phyloP scores from a whole-genome alignment of 2,113 vertebrate species.

The Micromys minutus region DNA sequence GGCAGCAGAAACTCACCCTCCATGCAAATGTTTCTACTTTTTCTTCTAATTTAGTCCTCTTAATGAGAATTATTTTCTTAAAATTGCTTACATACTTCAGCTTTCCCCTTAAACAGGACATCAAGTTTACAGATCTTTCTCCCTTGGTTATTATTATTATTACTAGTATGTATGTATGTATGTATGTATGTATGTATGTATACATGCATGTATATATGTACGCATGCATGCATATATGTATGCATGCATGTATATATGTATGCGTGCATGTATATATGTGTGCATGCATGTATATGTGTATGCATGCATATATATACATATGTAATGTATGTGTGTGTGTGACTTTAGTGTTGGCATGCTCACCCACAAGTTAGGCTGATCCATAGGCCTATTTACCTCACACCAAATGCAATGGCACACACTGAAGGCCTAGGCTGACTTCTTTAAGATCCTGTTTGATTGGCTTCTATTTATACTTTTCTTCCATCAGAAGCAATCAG shows the following conservation, averaged over 20 bases:
- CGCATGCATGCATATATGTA: no score
- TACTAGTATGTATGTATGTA: neutral
- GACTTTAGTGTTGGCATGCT: no score
- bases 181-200: neutral
- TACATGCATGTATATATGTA: no score
- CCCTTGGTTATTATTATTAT: neutral
- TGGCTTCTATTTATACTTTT: neutral
- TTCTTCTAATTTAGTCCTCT: neutral
- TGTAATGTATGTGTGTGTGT: neutral
- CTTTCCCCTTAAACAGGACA: neutral
- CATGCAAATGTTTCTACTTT: neutral
- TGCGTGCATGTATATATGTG: neutral
- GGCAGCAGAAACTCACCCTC: neutral
- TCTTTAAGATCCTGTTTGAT: neutral
- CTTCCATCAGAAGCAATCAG: neutral
- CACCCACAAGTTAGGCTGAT: neutral
- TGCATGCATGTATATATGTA: neutral
- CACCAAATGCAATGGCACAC: neutral
- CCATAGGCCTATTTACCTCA: neutral
- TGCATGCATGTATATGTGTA: neutral
- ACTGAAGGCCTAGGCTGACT: neutral
- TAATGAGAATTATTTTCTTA: neutral
- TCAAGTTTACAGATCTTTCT: neutral
- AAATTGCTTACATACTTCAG: neutral
- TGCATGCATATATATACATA: neutral